A percentile compares a stretch with the other conserved stretches of the same genome.
These are phyloP conservation scores for Prunella strophiata DNA, from an alignment of 2,797 vertebrate species.

Conservation along the genomic window DNA sequence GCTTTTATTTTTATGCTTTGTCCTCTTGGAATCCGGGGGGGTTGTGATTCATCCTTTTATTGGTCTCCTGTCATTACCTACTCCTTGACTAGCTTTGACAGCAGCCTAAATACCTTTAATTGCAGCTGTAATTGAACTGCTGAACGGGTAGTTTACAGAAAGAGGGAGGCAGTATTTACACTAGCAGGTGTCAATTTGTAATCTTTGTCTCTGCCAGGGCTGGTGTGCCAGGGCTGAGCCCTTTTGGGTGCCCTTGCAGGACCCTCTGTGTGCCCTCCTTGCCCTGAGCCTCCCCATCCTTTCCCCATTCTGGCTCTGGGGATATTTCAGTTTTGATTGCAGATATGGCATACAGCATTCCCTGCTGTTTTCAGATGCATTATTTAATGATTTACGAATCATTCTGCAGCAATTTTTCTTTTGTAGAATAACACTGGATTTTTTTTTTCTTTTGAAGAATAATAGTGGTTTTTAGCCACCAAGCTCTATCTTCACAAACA, in stretches of 20 bases:
- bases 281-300: neutral
- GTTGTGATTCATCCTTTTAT: neutral
- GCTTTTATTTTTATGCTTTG: neutral
- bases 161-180: neutral
- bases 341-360: neutral
- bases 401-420: neutral
- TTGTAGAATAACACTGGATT: neutral
- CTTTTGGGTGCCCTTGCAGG: neutral
- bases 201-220: neutral
- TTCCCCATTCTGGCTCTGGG: neutral
- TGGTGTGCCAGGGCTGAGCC: neutral
- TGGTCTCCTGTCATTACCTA: neutral
- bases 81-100: neutral
- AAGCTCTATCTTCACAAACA: neutral
- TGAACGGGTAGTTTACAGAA: neutral
- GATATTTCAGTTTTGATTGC: neutral
- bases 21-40: neutral
- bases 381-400: neutral
- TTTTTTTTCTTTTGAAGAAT: neutral
- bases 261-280: neutral
- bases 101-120: neutral
- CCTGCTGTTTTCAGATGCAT: neutral
- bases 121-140: neutral
- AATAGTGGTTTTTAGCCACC: neutral
- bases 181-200: neutral